Evolutionary conservation across 2,797 vertebrate species (phyloP).

Genomic region (Pitangus sulphuratus): DNA sequence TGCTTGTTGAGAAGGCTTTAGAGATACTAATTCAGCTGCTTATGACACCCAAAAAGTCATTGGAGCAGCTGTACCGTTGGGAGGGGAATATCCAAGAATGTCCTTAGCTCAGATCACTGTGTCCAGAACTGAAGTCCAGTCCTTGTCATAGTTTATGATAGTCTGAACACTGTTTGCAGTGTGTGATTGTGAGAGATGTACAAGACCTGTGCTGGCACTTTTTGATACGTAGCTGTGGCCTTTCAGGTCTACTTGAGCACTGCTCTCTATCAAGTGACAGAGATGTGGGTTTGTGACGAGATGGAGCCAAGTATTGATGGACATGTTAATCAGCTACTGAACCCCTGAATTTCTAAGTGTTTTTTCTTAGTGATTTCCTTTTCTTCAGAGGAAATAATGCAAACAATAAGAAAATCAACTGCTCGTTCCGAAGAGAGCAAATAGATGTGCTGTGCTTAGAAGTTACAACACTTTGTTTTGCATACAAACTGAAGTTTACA

Average conservation of each 20-base stretch:
- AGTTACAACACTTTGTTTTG: not conserved
- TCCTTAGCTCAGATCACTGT: not conserved
- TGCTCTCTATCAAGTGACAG: not conserved
- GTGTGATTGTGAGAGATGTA: not conserved
- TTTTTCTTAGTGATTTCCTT: not conserved
- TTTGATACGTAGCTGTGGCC: not conserved
- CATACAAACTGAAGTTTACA: not conserved
- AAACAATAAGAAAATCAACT: not conserved
- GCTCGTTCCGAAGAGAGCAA: not conserved
- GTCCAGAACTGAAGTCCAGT: not conserved
- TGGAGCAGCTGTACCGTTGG: not conserved
- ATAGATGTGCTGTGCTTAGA: not conserved
- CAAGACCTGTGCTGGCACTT: not conserved
- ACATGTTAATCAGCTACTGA: not conserved
- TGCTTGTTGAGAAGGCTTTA: not conserved
- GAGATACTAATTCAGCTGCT: not conserved
- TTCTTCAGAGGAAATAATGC: not conserved
- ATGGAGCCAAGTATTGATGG: too few relatives aligned
- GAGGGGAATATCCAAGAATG: too few relatives aligned
- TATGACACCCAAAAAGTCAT: not conserved
- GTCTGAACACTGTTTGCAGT: not conserved
- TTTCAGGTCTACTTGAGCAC: not conserved
- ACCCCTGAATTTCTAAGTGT: not conserved
- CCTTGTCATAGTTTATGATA: not conserved
- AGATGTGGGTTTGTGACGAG: not conserved